phyloP scores from a whole-genome alignment of 2,888 invertebrate species.

The Ornithoptera alexandrae region DNA sequence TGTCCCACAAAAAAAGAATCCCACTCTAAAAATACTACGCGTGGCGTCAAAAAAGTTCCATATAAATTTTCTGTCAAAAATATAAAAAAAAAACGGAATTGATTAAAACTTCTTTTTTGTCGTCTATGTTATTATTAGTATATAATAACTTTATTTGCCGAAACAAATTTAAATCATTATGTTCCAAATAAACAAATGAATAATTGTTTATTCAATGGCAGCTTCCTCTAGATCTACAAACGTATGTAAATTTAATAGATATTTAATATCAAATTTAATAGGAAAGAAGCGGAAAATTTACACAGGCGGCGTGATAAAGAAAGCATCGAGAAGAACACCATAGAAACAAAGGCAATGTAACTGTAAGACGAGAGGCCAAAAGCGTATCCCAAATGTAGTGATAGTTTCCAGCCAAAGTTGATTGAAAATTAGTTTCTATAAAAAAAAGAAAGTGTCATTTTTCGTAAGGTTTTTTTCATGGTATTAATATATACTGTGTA shows the following conservation, averaged over 20 bases:
- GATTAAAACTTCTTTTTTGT: too few relatives aligned
- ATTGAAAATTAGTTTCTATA: conserved; percentile 52
- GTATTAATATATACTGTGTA: neutral
- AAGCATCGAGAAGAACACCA: conserved; percentile 57
- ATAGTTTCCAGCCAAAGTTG: conserved; percentile 76
- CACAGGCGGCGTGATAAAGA: conserved; percentile 62
- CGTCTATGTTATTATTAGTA: too few relatives aligned
- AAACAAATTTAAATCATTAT: too few relatives aligned
- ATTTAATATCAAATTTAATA: conserved; percentile 42
- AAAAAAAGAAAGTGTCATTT: conserved; percentile 12
- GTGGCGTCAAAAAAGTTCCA: too few relatives aligned
- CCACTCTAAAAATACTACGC: too few relatives aligned
- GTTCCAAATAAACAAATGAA: too few relatives aligned
- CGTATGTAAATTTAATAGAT: neutral
- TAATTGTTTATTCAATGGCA: too few relatives aligned
- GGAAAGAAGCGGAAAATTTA: conserved; percentile 70
- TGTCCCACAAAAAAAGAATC: too few relatives aligned
- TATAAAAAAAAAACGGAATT: too few relatives aligned
- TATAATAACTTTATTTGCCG: too few relatives aligned
- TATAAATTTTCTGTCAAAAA: too few relatives aligned
- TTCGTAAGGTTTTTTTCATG: neutral
- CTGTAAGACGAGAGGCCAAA: conserved; percentile 34
- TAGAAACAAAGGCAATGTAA: conserved; percentile 67
- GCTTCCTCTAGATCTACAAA: neutral
- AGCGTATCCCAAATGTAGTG: conserved; percentile 65